phyloP scores from a whole-genome alignment of 1,140 invertebrate genomes.

The Solenopsis fugax region DNA sequence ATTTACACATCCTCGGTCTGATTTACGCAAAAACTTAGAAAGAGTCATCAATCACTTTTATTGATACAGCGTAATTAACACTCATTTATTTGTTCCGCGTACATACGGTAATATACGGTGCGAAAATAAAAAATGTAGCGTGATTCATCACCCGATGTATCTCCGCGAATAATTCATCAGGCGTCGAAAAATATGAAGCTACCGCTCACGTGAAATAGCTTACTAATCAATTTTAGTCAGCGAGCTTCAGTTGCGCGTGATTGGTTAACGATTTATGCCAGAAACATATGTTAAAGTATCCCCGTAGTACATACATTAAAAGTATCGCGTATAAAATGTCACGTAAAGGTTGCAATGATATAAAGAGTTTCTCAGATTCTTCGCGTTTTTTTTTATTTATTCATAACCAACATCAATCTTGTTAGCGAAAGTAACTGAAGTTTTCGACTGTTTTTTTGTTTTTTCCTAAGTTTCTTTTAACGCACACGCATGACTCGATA shows the following conservation, averaged over 20 bases:
- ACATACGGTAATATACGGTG: background rate
- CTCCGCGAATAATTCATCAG: constrained; percentile 56
- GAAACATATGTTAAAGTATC: background rate
- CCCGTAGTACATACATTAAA: background rate
- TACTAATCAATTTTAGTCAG: constrained; percentile 52
- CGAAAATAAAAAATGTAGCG: constrained; percentile 39
- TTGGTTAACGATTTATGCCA: constrained; percentile 36
- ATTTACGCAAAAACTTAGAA: constrained; percentile 24
- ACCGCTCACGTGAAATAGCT: constrained; percentile 26
- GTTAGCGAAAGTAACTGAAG: background rate
- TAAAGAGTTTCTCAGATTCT: background rate
- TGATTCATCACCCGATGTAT: constrained; percentile 56
- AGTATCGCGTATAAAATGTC: background rate
- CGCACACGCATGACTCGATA: background rate
- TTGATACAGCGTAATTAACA: constrained; percentile 53
- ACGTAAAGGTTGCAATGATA: background rate
- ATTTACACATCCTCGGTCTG: background rate
- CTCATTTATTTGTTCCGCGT: constrained; percentile 42
- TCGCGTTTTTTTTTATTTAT: background rate
- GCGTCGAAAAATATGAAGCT: constrained; percentile 45
- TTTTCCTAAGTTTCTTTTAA: background rate
- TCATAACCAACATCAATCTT: background rate
- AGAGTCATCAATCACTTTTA: constrained; percentile 38
- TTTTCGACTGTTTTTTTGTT: background rate
- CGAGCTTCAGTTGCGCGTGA: background rate